Percentiles rank a stretch among this genome's conserved stretches.
These are phyloP conservation scores for Epinephelus malabaricus DNA, from an alignment of 2,797 vertebrate species.

Conservation along the genomic window DNA sequence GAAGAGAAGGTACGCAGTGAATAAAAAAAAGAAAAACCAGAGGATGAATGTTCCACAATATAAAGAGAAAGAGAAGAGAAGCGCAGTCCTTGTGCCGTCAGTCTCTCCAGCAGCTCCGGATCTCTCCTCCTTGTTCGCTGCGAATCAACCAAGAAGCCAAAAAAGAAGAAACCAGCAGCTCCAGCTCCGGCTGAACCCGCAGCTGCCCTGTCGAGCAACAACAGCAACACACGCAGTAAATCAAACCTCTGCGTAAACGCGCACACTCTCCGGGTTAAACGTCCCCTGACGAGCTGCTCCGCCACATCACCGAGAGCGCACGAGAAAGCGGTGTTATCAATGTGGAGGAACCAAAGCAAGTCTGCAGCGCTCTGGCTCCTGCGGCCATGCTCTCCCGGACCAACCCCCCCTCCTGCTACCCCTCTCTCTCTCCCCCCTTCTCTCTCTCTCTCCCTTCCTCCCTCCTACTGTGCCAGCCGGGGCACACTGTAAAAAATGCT, in stretches of 20 bases:
- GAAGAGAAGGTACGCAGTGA: neutral
- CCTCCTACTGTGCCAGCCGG: constrained; percentile 69
- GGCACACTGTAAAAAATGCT: constrained; percentile 65
- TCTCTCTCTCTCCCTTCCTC: constrained; percentile 21
- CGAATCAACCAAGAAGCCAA: constrained; percentile 39
- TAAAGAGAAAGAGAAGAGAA: neutral
- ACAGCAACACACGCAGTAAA: neutral
- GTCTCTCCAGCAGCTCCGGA: constrained; percentile 3
- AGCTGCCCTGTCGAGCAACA: constrained; percentile 10
- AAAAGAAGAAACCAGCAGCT: constrained; percentile 33
- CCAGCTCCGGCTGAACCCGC: constrained; percentile 30
- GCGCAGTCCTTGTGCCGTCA: constrained; percentile 3
- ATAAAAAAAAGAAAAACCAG: neutral
- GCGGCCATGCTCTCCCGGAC: constrained; percentile 74
- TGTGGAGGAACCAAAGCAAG: constrained; percentile 42
- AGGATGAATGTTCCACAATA: constrained; percentile 18
- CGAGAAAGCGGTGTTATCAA: constrained; percentile 24
- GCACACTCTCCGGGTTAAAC: constrained; percentile 11
- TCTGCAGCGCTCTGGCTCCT: constrained; percentile 52
- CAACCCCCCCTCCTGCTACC: constrained; percentile 35
- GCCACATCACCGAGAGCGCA: constrained; percentile 70
- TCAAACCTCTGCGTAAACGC: constrained; percentile 73
- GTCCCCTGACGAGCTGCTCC: constrained; percentile 50
- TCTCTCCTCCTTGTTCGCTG: constrained; percentile 24
- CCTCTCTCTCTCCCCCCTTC: constrained; percentile 6